Percentiles rank a stretch among this genome's conserved stretches.
These are phyloP conservation scores for Notamacropus eugenii DNA, from an alignment of 2,797 vertebrate genomes.

Conservation along the genomic window DNA sequence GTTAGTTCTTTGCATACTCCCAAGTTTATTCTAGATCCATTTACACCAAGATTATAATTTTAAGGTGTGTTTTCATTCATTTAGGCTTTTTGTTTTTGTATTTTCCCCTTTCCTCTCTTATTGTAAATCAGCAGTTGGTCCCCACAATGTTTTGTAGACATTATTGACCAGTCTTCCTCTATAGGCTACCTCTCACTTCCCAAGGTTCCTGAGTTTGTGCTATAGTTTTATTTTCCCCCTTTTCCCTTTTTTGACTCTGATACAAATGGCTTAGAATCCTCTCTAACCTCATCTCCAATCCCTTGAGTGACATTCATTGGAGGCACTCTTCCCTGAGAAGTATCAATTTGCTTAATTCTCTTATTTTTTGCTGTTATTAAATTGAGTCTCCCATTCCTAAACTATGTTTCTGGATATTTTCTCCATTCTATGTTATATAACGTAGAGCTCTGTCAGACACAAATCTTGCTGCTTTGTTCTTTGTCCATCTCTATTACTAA, in stretches of 20 bases:
- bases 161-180: background rate
- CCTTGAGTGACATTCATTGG: background rate
- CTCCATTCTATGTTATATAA: background rate
- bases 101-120: too few relatives aligned
- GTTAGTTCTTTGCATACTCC: background rate
- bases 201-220: background rate
- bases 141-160: too few relatives aligned
- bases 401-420: background rate
- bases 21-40: background rate
- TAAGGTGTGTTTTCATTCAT: background rate
- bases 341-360: too few relatives aligned
- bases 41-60: background rate
- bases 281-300: background rate
- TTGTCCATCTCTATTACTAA: background rate
- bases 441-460: background rate
- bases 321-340: too few relatives aligned
- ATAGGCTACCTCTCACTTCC: background rate
- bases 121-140: too few relatives aligned
- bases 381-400: background rate
- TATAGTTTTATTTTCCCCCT: background rate
- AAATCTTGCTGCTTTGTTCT: background rate
- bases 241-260: background rate
- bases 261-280: background rate
- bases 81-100: background rate
- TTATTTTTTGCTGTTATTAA: background rate